Evolutionary conservation across 2,113 vertebrate species (phyloP).

Genomic region (Labeo rohita): DNA sequence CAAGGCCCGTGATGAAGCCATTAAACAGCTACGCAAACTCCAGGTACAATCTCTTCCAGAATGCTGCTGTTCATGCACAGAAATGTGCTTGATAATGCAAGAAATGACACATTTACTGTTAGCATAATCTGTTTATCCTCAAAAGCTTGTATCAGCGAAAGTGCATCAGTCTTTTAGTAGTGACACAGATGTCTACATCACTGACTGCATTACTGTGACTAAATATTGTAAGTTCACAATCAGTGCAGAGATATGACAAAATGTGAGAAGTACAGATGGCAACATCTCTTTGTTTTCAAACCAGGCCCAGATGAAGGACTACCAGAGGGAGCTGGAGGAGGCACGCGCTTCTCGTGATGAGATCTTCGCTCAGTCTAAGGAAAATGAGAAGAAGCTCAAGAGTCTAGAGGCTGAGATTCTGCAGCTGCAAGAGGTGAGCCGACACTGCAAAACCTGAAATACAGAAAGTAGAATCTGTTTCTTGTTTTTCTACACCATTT

Average conservation of each 20-base stretch:
- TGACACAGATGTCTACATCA: background rate
- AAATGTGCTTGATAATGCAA: background rate
- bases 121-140: background rate
- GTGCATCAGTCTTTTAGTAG: background rate
- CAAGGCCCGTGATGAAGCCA: slow-evolving; percentile 94
- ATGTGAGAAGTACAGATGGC: background rate
- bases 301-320: slow-evolving; percentile 97
- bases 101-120: background rate
- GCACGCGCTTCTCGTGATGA: slow-evolving; percentile 93
- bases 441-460: background rate
- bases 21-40: slow-evolving; percentile 93
- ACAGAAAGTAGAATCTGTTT: background rate
- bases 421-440: slow-evolving; percentile 90
- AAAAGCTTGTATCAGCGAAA: background rate
- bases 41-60: slow-evolving; percentile 79
- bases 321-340: slow-evolving; percentile 94
- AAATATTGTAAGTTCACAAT: background rate
- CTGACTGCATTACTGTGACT: background rate
- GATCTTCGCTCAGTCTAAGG: slow-evolving; percentile 95
- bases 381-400: slow-evolving; percentile 97
- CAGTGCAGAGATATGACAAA: background rate
- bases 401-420: slow-evolving; percentile 93
- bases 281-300: background rate
- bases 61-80: background rate
- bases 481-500: background rate